Evolutionary conservation across 2,113 vertebrate genomes (phyloP), one percentile per base, ranked within the genome.

Genomic region (Ochotona princeps): DNA sequence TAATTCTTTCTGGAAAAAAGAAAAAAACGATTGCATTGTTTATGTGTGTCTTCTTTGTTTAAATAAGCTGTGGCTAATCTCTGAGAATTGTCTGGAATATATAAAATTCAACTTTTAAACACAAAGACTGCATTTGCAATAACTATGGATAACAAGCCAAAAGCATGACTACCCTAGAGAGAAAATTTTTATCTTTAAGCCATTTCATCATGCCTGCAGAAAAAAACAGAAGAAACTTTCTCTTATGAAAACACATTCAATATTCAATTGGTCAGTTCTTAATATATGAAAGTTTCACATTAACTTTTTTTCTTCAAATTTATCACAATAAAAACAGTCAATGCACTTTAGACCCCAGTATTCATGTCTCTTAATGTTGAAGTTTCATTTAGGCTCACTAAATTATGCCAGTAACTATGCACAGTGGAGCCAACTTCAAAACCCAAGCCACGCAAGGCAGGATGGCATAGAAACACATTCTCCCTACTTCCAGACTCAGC

Each of bases 391-490:
- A 96, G 92, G 86, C 84, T 96, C 94, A 96, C 79, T 85, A 80
- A 54, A 83, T 81, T 82, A 85, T 94, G 96, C 95, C 96, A 98
- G 97, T 95, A 97, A 97, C 93, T 94, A 97, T 89, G 75, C 95
- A 93, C 93, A 91, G 81, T 63, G 89, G 65, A 97, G 51, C 65
- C 8, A 76, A 89, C 97, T 97, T 97, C 96, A 98, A 95, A 98
- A 93, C 74, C 11, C 8, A 82, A 95, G 95, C 86, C 89, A 94
- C 26, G 74, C 72, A 91, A 93, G 95, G 96, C 95, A 97, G 89
- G 95, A 97, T 75, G 94, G 96, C 97, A 97, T 78, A 97, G 97
- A 96, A 96, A 97, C 95, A 97, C 83, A 93, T 93, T 97, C 97
- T 97, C 89, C 97, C 93, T 97, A 96, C 94, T 96, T 93, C 96